Conservation (phyloP, 2,888 invertebrate species). For the Brenthis hecate region DNA sequence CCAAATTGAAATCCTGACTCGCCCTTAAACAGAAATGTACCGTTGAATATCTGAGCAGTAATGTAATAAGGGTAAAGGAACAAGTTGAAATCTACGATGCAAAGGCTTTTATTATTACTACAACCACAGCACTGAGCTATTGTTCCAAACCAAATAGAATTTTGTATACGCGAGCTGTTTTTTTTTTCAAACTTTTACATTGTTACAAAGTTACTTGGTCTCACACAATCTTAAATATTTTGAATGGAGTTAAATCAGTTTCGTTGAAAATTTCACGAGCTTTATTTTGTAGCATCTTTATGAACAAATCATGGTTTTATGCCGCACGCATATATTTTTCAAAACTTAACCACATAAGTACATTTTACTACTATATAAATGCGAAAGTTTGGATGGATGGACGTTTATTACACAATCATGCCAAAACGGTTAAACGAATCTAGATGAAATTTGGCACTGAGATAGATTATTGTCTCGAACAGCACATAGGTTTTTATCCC, state of each 20-base stretch:
- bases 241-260: neutral
- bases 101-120: conserved; percentile 32
- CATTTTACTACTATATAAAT: too few species aligned
- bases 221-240: neutral
- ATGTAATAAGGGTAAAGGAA: conserved; percentile 23
- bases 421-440: too few species aligned
- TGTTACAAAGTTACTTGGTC: neutral
- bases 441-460: too few species aligned
- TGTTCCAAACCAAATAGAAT: conserved; percentile 35
- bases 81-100: conserved; percentile 23
- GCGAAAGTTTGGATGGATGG: too few species aligned
- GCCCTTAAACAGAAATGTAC: conserved; percentile 29
- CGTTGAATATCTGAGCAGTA: conserved; percentile 22
- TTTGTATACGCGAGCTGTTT: conserved; percentile 12
- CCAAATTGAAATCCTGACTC: conserved; percentile 29
- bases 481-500: too few species aligned
- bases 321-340: too few species aligned
- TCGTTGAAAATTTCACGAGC: neutral
- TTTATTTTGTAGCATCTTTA: too few species aligned
- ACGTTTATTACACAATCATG: too few species aligned
- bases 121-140: conserved; percentile 26
- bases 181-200: neutral
- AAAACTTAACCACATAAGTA: too few species aligned
- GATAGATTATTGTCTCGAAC: too few species aligned
- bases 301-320: too few species aligned